A percentile compares a stretch with the other conserved stretches of the same genome.
These are phyloP conservation scores for Alosa alosa DNA, from an alignment of 2,113 vertebrate genomes.

Conservation along the genomic window DNA sequence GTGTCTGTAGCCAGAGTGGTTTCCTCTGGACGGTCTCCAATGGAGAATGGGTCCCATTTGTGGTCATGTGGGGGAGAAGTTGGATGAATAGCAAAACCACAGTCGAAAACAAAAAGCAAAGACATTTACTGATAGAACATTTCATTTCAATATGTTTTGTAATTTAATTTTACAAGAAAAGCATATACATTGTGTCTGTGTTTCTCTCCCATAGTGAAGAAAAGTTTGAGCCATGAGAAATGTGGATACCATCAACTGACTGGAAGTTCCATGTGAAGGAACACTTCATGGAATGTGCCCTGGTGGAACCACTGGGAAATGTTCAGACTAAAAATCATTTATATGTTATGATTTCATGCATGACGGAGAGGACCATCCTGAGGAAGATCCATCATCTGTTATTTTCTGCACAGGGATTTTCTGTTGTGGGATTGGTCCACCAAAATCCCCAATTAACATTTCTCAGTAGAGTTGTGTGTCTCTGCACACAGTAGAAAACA, in stretches of 20 bases:
- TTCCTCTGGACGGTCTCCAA: neutral
- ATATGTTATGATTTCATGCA: neutral
- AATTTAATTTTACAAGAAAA: neutral
- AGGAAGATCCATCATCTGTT: neutral
- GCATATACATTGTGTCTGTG: neutral
- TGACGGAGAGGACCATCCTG: neutral
- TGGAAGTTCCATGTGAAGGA: neutral
- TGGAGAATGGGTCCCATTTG: neutral
- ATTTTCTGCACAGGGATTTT: neutral
- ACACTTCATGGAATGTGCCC: neutral
- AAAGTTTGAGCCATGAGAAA: slow-evolving; percentile 5
- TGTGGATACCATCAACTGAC: slow-evolving; percentile 25
- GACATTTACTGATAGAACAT: slow-evolving; percentile 5
- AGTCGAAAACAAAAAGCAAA: slow-evolving; percentile 11
- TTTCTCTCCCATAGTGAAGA: slow-evolving; percentile 23
- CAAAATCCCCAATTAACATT: neutral
- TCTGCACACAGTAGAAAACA: no score
- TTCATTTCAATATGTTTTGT: slow-evolving; percentile 5
- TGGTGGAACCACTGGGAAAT: neutral
- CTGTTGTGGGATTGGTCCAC: neutral
- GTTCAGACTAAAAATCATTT: neutral
- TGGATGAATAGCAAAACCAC: neutral
- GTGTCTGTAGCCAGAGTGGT: neutral
- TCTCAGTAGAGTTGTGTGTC: no score
- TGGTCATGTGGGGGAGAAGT: neutral